These are phyloP conservation scores for Therioaphis trifolii DNA, from an alignment of 2,888 invertebrate species.

Conservation along the genomic window DNA sequence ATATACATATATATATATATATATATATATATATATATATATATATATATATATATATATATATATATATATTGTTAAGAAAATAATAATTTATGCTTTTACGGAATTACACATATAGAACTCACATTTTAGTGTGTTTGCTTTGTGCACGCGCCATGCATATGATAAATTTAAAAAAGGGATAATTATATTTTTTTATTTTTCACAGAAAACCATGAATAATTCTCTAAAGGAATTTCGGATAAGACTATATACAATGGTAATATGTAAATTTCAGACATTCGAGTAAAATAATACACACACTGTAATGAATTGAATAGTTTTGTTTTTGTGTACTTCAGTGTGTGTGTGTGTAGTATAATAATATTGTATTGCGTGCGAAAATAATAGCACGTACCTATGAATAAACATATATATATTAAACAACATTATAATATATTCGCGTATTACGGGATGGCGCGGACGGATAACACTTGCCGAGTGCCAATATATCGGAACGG, in stretches of 20 bases:
- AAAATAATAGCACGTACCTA: not conserved
- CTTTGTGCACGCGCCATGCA: constrained; percentile 16
- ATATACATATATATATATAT: no score
- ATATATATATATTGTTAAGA: constrained; percentile 25
- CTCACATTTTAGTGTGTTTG: constrained; percentile 31
- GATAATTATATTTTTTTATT: constrained; percentile 41
- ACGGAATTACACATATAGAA: constrained; percentile 21
- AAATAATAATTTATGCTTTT: constrained; percentile 46
- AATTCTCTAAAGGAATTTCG: constrained; percentile 49
- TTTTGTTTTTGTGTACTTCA: constrained; percentile 1
- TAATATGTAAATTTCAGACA: constrained; percentile 40
- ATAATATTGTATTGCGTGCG: not conserved
- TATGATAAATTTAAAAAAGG: constrained; percentile 42
- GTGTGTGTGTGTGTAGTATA: not conserved
- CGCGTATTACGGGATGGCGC: no score
- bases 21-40: constrained; percentile 15
- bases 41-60: constrained; percentile 24
- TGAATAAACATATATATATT: no score
- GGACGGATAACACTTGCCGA: not conserved
- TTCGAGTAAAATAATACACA: constrained; percentile 42
- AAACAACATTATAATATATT: no score
- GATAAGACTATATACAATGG: constrained; percentile 38
- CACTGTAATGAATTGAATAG: constrained; percentile 11
- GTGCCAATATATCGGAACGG: constrained; percentile 47
- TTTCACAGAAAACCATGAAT: constrained; percentile 14